A percentile compares a stretch with the other conserved stretches of the same genome.
Conservation (phyloP, 2,888 invertebrate genomes). For the Mesochorus sp. region DNA sequence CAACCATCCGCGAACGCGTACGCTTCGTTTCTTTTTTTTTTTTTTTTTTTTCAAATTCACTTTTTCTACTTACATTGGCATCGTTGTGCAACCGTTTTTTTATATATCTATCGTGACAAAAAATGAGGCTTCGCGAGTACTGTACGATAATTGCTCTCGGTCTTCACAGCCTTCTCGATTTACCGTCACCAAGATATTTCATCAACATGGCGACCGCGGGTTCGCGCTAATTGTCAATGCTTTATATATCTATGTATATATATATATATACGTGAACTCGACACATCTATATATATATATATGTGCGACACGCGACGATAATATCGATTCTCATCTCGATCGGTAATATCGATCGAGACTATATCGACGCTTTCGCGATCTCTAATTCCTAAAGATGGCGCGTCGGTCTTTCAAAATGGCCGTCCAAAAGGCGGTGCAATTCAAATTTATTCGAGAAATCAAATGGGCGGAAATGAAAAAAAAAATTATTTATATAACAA, state of each 20-base stretch:
- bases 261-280: neutral
- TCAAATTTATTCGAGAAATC: too few species aligned
- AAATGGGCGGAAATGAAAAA: too few species aligned
- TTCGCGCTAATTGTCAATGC: conserved; percentile 73
- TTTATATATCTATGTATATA: conserved; percentile 41
- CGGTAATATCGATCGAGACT: too few species aligned
- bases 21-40: conserved; percentile 26
- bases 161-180: conserved; percentile 74
- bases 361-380: too few species aligned
- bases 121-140: conserved; percentile 66
- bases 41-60: too few species aligned
- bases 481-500: too few species aligned
- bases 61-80: conserved; percentile 77
- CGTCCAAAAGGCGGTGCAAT: too few species aligned
- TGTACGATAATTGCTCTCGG: conserved; percentile 68
- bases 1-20: conserved; percentile 64
- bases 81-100: conserved; percentile 71
- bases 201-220: conserved; percentile 77
- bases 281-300: too few species aligned
- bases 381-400: too few species aligned
- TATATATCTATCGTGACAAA: conserved; percentile 63
- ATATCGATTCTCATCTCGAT: too few species aligned
- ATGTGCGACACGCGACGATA: too few species aligned
- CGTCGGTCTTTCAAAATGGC: too few species aligned
- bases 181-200: conserved; percentile 73